Evolutionary conservation across 23 tunicate genomes (phyloP).

Genomic region (Halocynthia roretzi): DNA sequence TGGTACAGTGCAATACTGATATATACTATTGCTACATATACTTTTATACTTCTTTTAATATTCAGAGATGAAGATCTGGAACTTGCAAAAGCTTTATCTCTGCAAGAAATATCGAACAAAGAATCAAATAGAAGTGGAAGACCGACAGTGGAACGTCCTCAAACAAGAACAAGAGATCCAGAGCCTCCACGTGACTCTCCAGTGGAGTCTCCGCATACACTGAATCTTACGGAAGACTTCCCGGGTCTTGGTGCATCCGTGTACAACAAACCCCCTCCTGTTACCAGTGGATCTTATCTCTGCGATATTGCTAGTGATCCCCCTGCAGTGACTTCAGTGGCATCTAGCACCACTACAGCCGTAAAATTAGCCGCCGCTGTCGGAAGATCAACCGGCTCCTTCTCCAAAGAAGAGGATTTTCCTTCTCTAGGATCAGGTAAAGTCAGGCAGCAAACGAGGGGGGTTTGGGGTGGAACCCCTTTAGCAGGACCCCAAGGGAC

Average conservation of each 20-base stretch:
- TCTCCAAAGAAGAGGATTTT: slow-evolving; percentile 2
- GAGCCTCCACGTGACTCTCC: neutral
- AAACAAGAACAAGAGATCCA: neutral
- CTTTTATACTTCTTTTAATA: neutral
- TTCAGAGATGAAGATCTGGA: slow-evolving; percentile 47
- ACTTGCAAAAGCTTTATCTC: slow-evolving; percentile 39
- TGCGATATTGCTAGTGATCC: neutral
- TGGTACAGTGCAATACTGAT: too few species aligned
- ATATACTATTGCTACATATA: neutral
- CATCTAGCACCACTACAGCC: neutral
- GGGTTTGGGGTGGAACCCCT: neutral
- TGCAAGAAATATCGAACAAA: slow-evolving; percentile 24
- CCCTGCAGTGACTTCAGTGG: neutral
- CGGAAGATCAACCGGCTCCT: slow-evolving; percentile 7
- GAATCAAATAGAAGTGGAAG: neutral
- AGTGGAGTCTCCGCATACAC: neutral
- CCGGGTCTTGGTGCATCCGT: slow-evolving; percentile 11
- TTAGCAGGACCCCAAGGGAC: neutral
- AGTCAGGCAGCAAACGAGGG: neutral
- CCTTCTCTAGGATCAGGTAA: slow-evolving; percentile 8
- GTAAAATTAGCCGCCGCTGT: slow-evolving; percentile 6
- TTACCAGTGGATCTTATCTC: neutral
- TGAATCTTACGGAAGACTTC: slow-evolving; percentile 1
- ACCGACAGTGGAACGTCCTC: slow-evolving; percentile 10
- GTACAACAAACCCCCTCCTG: neutral